These are phyloP conservation scores for Drosophila arawakana DNA, from an alignment of 1,140 invertebrate genomes.

Conservation along the genomic window DNA sequence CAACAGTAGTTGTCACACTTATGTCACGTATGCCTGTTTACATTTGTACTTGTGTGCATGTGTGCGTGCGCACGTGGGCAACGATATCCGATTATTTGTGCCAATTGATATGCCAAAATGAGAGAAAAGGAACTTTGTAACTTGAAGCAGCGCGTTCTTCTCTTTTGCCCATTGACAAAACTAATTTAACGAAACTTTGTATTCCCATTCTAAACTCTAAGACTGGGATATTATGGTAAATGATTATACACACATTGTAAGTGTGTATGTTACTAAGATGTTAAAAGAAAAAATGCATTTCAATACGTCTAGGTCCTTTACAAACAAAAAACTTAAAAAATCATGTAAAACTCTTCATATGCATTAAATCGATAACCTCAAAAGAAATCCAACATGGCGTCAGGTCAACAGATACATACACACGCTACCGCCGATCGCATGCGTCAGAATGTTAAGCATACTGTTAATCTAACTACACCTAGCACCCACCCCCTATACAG, in stretches of 20 bases:
- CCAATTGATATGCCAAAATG: background rate
- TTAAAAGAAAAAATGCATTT: background rate
- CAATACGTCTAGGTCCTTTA: background rate
- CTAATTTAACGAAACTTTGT: too few relatives aligned
- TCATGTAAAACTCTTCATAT: background rate
- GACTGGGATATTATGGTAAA: background rate
- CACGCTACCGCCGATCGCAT: slow-evolving; percentile 58
- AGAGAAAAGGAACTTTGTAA: background rate
- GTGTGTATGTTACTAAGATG: too few relatives aligned
- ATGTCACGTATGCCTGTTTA: slow-evolving; percentile 25
- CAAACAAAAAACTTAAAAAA: background rate
- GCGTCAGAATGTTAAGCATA: slow-evolving; percentile 53
- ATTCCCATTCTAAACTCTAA: too few relatives aligned
- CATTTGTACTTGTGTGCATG: slow-evolving; percentile 4
- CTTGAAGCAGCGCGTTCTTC: background rate
- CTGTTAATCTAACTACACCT: slow-evolving; percentile 7
- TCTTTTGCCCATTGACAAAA: background rate
- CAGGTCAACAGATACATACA: slow-evolving; percentile 62
- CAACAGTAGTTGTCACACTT: slow-evolving; percentile 46
- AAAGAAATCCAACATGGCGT: slow-evolving; percentile 67
- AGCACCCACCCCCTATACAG: background rate
- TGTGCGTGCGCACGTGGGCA: slow-evolving; percentile 41
- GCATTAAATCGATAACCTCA: slow-evolving; percentile 62
- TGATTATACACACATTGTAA: background rate
- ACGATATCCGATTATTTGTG: slow-evolving; percentile 14